Base-by-base conservation (phyloP, 2,113 vertebrate species). In the Chelonoidis abingdonii region DNA sequence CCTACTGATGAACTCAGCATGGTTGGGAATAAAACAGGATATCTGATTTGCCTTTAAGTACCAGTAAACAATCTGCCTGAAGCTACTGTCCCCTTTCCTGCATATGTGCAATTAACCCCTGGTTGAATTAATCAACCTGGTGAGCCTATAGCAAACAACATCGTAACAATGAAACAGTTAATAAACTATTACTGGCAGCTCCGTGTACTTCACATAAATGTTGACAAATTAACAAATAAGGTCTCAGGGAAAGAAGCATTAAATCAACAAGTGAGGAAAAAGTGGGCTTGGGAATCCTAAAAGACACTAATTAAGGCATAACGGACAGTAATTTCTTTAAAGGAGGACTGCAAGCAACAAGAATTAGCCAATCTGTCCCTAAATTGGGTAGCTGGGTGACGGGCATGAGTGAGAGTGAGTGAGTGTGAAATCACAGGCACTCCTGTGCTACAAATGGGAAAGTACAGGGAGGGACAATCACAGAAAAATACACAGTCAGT, bases 141-240 rank as follows among this genome's bases (percentile, higher is more conserved):
- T 79, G 22, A 88, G 72, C 89, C 27, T 75, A 89, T 22, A 72
- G 59, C 2, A 69, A 91, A 86, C 69, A 72, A 38, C n/a, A 72
- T n/a, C 9, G 41, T 10, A 35, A 75, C 21, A 76, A 41, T 27
- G 41, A 76, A 76, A 25, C 25, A 85, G 6, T 94, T 79, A 47
- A 78, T 49, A 62, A 44, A 25, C 4, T 4, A 5, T 44, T 75
- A 83, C 5, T 85, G 87, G 24, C 41, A 87, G 89, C 44, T 91
- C 54, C 91, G 65, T 49, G 21, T 85, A 52, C 25, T 94, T 94
- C 87, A 80, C 31, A 59, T 49, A 88, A 92, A 83, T 29, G 88
- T 78, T 76, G 72, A 49, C 25, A 44, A 96, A 95, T 75, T 87
- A 86, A 65, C 88, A 95, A 92, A 90, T 19, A 76, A 92, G 38